Evolutionary conservation across 2,888 invertebrate genomes (phyloP).

Genomic region (Meghimatium bilineatum): DNA sequence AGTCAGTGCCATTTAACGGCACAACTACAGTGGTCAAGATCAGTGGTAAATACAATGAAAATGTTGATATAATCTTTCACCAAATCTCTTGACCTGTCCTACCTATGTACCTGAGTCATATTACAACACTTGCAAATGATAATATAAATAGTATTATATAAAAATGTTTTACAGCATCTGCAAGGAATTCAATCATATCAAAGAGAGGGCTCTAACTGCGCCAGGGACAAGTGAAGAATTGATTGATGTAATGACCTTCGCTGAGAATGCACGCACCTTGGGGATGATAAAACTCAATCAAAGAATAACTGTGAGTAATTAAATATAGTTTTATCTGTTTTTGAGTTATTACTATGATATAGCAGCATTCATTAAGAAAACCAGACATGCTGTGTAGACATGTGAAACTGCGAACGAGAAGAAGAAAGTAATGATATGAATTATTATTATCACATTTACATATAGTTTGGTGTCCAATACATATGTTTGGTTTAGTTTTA

Average conservation of each 20-base stretch:
- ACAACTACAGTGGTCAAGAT: too few relatives aligned
- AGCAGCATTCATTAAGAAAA: neutral
- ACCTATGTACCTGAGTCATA: too few relatives aligned
- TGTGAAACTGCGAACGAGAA: too few relatives aligned
- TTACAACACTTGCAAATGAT: too few relatives aligned
- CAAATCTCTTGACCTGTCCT: too few relatives aligned
- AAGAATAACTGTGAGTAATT: conserved; percentile 79
- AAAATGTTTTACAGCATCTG: conserved; percentile 77
- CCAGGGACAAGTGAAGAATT: conserved; percentile 89
- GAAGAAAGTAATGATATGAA: neutral
- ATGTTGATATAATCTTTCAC: too few relatives aligned
- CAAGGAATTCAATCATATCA: conserved; percentile 84
- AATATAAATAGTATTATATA: too few relatives aligned
- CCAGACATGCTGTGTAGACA: too few relatives aligned
- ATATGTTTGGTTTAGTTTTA: too few relatives aligned
- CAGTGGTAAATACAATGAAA: too few relatives aligned
- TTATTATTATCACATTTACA: neutral
- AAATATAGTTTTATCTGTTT: neutral
- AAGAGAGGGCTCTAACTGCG: conserved; percentile 83
- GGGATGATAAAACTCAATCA: conserved; percentile 84
- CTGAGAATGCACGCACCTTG: conserved; percentile 86
- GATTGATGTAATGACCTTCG: conserved; percentile 87
- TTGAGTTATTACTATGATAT: neutral
- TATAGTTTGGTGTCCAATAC: too few relatives aligned
- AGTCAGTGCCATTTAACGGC: too few relatives aligned